These are phyloP conservation scores for Mamestra configurata DNA, from an alignment of 1,140 invertebrate species.

Conservation along the genomic window DNA sequence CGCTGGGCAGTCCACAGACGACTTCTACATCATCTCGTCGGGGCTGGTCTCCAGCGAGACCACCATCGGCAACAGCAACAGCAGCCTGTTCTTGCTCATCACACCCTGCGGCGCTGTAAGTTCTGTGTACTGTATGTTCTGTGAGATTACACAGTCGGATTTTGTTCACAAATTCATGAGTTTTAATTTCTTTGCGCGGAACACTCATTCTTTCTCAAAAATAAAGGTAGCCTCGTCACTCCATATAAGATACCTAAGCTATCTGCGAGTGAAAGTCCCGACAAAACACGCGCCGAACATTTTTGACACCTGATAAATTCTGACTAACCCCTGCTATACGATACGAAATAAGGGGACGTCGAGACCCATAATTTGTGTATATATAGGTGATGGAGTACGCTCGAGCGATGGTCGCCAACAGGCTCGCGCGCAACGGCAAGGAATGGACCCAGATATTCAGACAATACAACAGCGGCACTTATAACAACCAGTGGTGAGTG, in stretches of 20 bases:
- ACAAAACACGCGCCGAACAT: no score
- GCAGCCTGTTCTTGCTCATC: constrained; percentile 89
- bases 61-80: constrained; percentile 92
- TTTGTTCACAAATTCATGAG: no score
- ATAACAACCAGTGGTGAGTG: constrained; percentile 94
- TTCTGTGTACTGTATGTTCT: not conserved
- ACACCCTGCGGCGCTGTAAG: constrained; percentile 82
- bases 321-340: no score
- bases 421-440: constrained; percentile 89
- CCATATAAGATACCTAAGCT: no score
- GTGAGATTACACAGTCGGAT: no score
- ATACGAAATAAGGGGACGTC: no score
- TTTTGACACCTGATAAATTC: no score
- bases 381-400: constrained; percentile 89
- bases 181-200: no score
- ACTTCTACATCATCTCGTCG: constrained; percentile 91
- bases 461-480: constrained; percentile 93
- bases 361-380: no score
- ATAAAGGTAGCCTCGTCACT: no score
- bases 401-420: constrained; percentile 91
- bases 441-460: constrained; percentile 89
- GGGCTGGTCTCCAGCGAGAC: constrained; percentile 92
- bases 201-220: no score
- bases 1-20: constrained; percentile 89
- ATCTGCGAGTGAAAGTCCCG: no score